phyloP scores from a whole-genome alignment of 1,140 invertebrate species.

The Hyles euphorbiae region DNA sequence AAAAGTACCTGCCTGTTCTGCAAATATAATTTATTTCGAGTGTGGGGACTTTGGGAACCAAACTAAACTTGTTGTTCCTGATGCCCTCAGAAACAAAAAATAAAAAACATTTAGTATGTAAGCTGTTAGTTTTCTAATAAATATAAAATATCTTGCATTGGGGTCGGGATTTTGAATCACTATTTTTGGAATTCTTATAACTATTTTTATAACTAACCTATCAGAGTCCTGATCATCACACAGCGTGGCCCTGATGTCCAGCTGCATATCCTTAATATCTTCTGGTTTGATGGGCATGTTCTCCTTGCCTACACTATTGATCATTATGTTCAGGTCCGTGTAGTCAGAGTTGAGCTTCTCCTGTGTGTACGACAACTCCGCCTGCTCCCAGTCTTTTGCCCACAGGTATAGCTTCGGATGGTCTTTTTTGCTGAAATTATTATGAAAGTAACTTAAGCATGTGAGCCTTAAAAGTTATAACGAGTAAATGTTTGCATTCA shows the following conservation, averaged over 20 bases:
- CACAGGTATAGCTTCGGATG: conserved; percentile 91
- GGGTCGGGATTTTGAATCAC: too few relatives aligned
- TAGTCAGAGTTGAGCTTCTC: conserved; percentile 52
- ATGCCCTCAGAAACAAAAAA: too few relatives aligned
- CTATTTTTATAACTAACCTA: conserved; percentile 23
- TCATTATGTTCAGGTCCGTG: conserved; percentile 51
- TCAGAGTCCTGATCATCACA: conserved; percentile 33
- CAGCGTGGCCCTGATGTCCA: conserved; percentile 27
- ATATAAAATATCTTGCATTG: too few relatives aligned
- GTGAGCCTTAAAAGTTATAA: too few relatives aligned
- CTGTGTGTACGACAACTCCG: conserved; percentile 44
- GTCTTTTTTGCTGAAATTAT: conserved; percentile 79
- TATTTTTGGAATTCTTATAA: too few relatives aligned
- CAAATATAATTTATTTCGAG: too few relatives aligned
- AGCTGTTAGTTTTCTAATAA: too few relatives aligned
- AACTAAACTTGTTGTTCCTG: too few relatives aligned
- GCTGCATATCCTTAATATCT: conserved; percentile 29
- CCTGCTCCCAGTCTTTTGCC: conserved; percentile 88
- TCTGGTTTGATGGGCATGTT: conserved; percentile 39
- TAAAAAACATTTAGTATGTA: too few relatives aligned
- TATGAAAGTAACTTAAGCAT: not conserved
- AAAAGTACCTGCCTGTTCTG: too few relatives aligned
- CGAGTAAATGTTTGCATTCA: too few relatives aligned
- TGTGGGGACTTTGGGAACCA: too few relatives aligned
- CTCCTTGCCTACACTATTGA: conserved; percentile 52